Conservation (phyloP, 2,113 vertebrate genomes). For the Thinocorus orbignyianus region DNA sequence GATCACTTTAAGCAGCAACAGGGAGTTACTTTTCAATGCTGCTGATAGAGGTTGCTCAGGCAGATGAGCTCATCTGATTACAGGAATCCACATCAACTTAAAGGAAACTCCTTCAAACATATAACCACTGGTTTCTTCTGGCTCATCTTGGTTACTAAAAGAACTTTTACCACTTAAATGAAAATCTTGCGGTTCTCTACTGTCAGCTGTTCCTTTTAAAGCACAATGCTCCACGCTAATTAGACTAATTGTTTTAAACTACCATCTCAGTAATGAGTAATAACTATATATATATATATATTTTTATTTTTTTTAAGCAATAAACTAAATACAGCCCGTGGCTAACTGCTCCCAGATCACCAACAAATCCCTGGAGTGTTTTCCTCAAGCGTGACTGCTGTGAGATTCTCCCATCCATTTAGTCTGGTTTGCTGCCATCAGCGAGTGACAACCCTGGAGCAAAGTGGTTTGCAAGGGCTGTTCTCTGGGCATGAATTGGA, state of each 20-base stretch:
- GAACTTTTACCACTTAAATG: neutral
- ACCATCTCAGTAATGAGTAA: neutral
- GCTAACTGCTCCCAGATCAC: neutral
- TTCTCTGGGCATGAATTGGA: neutral
- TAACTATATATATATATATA: too few relatives aligned
- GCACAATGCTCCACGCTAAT: neutral
- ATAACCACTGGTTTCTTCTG: constrained; percentile 15
- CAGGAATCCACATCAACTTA: neutral
- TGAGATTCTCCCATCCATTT: neutral
- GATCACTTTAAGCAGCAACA: neutral
- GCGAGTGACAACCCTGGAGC: fast-evolving
- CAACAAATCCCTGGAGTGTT: neutral
- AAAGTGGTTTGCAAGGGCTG: neutral
- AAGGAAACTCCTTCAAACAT: constrained; percentile 2
- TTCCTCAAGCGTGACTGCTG: neutral
- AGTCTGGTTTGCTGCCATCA: neutral
- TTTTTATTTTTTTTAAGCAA: neutral
- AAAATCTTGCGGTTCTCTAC: neutral
- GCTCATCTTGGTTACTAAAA: neutral
- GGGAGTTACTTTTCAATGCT: neutral
- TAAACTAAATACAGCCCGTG: neutral
- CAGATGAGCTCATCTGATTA: constrained; percentile 36
- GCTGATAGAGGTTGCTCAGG: neutral
- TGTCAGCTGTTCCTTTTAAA: constrained; percentile 22
- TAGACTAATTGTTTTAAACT: constrained; percentile 50